These are phyloP conservation scores for Gisinianus flammeolus DNA, from an alignment of 2,888 invertebrate genomes.

Conservation along the genomic window DNA sequence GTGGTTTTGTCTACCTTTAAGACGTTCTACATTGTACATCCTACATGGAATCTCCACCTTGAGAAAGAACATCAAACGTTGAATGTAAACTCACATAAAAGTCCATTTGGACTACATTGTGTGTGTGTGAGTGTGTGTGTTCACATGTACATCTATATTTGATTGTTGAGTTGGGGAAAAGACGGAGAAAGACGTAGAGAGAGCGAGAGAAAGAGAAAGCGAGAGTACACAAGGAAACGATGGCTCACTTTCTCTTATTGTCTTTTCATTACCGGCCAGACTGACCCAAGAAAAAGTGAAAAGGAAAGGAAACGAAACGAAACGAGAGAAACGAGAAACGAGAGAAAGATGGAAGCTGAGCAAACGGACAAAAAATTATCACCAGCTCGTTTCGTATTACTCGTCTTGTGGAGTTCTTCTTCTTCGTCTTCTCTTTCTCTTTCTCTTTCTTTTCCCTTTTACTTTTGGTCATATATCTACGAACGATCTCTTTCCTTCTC, in stretches of 20 bases:
- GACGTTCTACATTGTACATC: neutral
- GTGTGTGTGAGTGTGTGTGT: neutral
- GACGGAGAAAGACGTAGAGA: neutral
- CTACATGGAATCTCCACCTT: neutral
- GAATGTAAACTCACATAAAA: neutral
- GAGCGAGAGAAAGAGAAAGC: neutral
- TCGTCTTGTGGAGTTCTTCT: neutral
- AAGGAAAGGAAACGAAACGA: neutral
- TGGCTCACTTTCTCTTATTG: conserved; percentile 24
- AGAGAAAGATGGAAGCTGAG: neutral
- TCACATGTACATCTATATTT: neutral
- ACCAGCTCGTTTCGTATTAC: conserved; percentile 20
- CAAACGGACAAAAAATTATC: conserved; percentile 22
- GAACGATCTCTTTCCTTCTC: neutral
- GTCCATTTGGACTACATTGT: neutral
- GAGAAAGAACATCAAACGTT: neutral
- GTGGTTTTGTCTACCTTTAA: neutral
- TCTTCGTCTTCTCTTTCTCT: neutral
- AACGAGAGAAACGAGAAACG: neutral
- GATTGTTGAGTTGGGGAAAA: neutral
- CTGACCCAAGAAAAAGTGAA: neutral
- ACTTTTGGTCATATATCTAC: neutral
- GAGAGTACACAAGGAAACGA: conserved; percentile 8
- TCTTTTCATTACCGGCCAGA: conserved; percentile 19
- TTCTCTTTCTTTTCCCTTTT: neutral